Base-by-base conservation (phyloP, 2,888 invertebrate genomes). In the Papilio protenor region DNA sequence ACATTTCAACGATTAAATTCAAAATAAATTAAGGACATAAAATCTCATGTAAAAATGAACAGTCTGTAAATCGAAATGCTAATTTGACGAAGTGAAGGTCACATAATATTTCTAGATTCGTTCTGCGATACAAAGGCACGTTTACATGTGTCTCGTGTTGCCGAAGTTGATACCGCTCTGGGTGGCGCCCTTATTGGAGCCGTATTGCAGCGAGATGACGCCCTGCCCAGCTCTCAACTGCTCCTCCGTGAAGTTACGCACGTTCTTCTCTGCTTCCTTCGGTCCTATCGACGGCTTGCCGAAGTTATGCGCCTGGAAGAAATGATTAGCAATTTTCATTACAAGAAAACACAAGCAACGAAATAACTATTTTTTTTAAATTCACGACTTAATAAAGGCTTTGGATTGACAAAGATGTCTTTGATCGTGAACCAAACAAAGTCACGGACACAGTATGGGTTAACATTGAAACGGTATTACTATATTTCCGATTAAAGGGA, bases 121-220 rank as follows among this genome's bases (percentile, higher is more conserved):
- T 77, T 70, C 64, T 23, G 64, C 27, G 52, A 33, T 59, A 18
- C 70, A 49, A 73, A 79, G 73, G 72, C 76, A 66, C 66, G 40
- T 85, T 90, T 97, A 99, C 98, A 99, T 99, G 95, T 99, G 99
- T 92, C 99, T 96, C 86, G 99, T 99, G 95, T 98, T 99, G 84
- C 99, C 99, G 87, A 99, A 98, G 92, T 98, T 99, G 90, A 99
- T 98, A 78, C 99, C 99, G 82, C 98, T 98, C 92, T 99, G 99
- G 89, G 95, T 99, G 85, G 99, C 99, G 47, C 99, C 99, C 94
- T 99, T 99, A 96, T 99, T 99, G 87, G 98, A 98, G 79, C 99
- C 99, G 92, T 98, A 98, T 91, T 99, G 99, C 78, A 99, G 96
- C 76, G 98, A 98, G 90, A 99, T 99, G 80, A 99, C 97, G 73